These are phyloP conservation scores for Tympanoctomys barrerae DNA, from an alignment of 2,797 vertebrate species.

Conservation along the genomic window DNA sequence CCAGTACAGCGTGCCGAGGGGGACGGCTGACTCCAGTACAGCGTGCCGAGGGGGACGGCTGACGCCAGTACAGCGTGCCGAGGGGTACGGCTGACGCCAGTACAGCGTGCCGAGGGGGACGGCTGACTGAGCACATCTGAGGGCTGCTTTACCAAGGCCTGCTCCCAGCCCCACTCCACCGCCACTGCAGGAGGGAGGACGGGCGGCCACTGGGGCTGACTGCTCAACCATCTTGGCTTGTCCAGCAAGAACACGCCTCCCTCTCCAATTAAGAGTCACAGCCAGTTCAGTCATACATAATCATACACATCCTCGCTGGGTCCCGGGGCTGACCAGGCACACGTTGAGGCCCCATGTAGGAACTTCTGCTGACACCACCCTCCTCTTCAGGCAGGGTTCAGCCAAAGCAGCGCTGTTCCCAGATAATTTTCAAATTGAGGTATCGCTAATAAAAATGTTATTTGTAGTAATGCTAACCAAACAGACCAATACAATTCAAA, in stretches of 20 bases:
- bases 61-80: too few relatives aligned
- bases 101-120: neutral
- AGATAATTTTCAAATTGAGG: slow-evolving; percentile 61
- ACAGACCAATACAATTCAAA: slow-evolving; percentile 45
- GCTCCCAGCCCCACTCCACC: neutral
- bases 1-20: too few relatives aligned
- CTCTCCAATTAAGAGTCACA: slow-evolving; percentile 21
- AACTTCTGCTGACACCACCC: neutral
- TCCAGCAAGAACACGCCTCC: neutral
- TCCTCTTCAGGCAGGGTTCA: slow-evolving; percentile 15
- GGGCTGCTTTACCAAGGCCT: neutral
- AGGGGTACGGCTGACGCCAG: too few relatives aligned
- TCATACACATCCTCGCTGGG: neutral
- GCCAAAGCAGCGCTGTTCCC: slow-evolving; percentile 55
- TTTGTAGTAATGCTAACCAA: slow-evolving; percentile 57
- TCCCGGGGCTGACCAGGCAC: neutral
- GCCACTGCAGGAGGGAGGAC: neutral
- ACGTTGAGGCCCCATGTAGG: neutral
- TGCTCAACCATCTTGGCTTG: neutral
- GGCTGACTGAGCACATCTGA: neutral
- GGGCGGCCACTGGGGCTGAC: neutral
- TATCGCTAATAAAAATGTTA: slow-evolving; percentile 42
- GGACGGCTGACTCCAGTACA: too few relatives aligned
- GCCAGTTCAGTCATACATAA: neutral
- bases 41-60: too few relatives aligned